phyloP scores from a whole-genome alignment of 2,797 vertebrate genomes.

The Ataeniobius toweri region DNA sequence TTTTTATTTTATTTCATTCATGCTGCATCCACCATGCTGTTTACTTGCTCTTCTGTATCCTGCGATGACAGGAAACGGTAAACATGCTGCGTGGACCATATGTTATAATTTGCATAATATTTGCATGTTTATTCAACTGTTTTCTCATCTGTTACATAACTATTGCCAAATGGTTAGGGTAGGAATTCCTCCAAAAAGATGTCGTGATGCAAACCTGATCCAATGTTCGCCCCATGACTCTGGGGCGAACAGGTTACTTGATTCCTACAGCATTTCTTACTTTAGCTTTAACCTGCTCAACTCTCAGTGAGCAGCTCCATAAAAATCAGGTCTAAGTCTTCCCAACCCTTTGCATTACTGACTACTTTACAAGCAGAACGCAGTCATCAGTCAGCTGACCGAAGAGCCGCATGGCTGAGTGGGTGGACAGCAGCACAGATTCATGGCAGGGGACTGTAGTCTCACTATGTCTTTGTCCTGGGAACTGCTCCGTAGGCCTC shows the following conservation, averaged over 20 bases:
- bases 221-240: neutral
- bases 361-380: conserved; percentile 3
- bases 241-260: neutral
- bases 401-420: neutral
- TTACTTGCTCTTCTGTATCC: neutral
- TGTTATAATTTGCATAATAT: neutral
- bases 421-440: conserved; percentile 6
- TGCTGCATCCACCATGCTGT: neutral
- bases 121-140: too few species aligned
- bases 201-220: neutral
- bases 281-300: neutral
- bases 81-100: neutral
- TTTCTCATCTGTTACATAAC: neutral
- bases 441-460: neutral
- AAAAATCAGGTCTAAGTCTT: neutral
- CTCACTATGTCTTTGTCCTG: neutral
- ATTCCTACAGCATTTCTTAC: neutral
- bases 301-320: neutral
- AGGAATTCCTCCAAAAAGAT: neutral
- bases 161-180: neutral
- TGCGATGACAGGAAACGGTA: neutral
- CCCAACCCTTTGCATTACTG: neutral
- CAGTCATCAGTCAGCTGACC: neutral
- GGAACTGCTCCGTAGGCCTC: neutral
- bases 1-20: neutral